Evolutionary conservation across 2,113 vertebrate species (phyloP), one percentile per base, ranked within the genome.

Genomic region (Emydura subglobosa): DNA sequence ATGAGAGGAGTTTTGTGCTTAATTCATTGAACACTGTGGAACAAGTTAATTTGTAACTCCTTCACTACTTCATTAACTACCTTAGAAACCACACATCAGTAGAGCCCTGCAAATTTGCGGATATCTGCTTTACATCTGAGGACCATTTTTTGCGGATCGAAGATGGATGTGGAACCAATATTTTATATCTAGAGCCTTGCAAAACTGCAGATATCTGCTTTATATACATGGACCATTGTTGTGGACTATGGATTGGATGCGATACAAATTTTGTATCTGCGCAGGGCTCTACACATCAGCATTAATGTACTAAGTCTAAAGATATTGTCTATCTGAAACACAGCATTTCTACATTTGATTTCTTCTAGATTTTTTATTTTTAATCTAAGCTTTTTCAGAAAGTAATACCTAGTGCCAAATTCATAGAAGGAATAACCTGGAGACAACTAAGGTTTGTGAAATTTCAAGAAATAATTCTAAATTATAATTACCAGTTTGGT

Each of bases 301-400:
- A 6, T 80, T 51, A 76, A 87, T 82, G 72, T 74, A 79, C 10
- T 8, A 79, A 50, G 13, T 42, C 34, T 83, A 79, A 79, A 61
- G 47, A 19, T 65, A 12, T 57, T 83, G 16, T 2, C 7, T 82
- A 82, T 10, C 50, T 79, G 51, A 61, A 27, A 1, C 14, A 47
- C 2, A 1, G 57, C 57, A 29, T 59, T 59, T 47, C 39, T 86
- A 8, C 8, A 1, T 4, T 9, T 2, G 1, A 4, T 0, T 1
- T 9, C 2, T 6, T 78, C 74, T 78, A 47, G 6, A 16, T 78
- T 44, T 78, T 44, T 39, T 39, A 39, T 39, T 78, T 27, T 76
- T 21, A 11, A 78, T 42, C 74, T 78, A 44, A 78, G 24, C 2
- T 44, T 78, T 78, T 78, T 14, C 74, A 72, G 65, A 72, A 72